These are phyloP conservation scores for Salvator merianae DNA, from an alignment of 2,113 vertebrate species.

Conservation along the genomic window DNA sequence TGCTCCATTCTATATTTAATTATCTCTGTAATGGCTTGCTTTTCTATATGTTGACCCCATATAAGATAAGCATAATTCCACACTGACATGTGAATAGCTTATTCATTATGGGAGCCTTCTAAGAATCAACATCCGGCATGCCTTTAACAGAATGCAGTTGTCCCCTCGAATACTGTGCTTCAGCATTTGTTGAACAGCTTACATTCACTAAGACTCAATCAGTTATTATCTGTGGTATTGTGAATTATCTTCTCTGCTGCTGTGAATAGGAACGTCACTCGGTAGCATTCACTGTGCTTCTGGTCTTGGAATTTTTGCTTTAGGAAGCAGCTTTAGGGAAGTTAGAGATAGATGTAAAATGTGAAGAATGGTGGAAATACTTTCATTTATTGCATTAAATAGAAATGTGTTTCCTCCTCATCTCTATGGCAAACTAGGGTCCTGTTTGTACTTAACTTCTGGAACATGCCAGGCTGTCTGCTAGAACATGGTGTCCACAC, in stretches of 20 bases:
- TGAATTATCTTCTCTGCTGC: constrained; percentile 42
- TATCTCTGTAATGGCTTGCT: constrained; percentile 57
- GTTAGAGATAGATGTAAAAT: not conserved
- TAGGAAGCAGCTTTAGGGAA: constrained; percentile 36
- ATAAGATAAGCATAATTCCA: constrained; percentile 61
- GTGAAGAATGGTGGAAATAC: not conserved
- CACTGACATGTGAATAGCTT: constrained; percentile 43
- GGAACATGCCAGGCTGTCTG: too few species aligned
- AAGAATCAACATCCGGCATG: constrained; percentile 36
- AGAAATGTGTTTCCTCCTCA: not conserved
- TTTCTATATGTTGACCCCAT: constrained; percentile 48
- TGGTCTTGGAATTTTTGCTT: constrained; percentile 19
- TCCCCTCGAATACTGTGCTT: constrained; percentile 37
- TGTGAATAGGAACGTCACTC: constrained; percentile 36
- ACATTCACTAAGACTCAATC: constrained; percentile 52
- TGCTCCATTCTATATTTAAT: constrained; percentile 57
- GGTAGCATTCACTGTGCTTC: constrained; percentile 35
- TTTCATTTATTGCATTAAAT: not conserved
- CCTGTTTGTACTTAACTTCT: too few species aligned
- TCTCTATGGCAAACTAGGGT: too few species aligned
- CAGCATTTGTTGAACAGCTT: constrained; percentile 44
- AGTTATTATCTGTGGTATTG: constrained; percentile 44
- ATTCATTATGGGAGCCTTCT: constrained; percentile 40
- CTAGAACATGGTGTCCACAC: too few species aligned
- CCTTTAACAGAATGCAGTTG: constrained; percentile 40